Conservation (phyloP, 2,888 invertebrate species). For the Rhingia campestris region DNA sequence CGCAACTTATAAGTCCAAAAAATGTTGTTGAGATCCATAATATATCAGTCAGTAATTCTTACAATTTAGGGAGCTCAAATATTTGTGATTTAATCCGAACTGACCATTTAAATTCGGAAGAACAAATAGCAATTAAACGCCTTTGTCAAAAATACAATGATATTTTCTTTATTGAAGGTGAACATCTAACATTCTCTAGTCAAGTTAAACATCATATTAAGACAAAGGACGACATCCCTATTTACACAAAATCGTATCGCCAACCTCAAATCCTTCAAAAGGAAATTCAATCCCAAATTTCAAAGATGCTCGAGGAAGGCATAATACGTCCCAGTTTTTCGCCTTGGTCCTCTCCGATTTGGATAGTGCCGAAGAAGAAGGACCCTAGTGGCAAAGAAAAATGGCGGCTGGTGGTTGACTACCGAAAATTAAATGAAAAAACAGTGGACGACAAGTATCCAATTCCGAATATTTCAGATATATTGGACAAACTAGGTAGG, state of each 20-base stretch:
- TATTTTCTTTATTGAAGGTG: no score
- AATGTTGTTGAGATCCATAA: constrained; percentile 28
- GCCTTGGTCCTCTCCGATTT: constrained; percentile 27
- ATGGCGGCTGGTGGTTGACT: constrained; percentile 34
- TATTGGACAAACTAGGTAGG: constrained; percentile 77
- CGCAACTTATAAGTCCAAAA: no score
- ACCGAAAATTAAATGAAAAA: constrained; percentile 38
- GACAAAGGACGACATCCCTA: constrained; percentile 60
- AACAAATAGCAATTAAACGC: constrained; percentile 27
- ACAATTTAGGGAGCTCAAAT: constrained; percentile 1
- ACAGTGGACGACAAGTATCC: constrained; percentile 45
- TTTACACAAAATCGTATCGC: constrained; percentile 72
- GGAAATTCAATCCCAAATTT: constrained; percentile 72
- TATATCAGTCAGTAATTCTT: constrained; percentile 36
- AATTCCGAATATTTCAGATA: constrained; percentile 2
- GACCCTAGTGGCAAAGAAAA: constrained; percentile 32
- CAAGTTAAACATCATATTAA: constrained; percentile 52
- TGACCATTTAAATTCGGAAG: not conserved
- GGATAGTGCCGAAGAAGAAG: constrained; percentile 23
- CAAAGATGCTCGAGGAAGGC: constrained; percentile 18
- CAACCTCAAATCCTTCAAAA: constrained; percentile 75
- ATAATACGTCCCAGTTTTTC: constrained; percentile 29
- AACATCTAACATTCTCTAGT: no score
- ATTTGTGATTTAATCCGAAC: constrained; percentile 9
- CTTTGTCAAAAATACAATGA: not conserved